Conservation (phyloP, 2,797 vertebrate genomes). For the Pantherophis vulpinus region DNA sequence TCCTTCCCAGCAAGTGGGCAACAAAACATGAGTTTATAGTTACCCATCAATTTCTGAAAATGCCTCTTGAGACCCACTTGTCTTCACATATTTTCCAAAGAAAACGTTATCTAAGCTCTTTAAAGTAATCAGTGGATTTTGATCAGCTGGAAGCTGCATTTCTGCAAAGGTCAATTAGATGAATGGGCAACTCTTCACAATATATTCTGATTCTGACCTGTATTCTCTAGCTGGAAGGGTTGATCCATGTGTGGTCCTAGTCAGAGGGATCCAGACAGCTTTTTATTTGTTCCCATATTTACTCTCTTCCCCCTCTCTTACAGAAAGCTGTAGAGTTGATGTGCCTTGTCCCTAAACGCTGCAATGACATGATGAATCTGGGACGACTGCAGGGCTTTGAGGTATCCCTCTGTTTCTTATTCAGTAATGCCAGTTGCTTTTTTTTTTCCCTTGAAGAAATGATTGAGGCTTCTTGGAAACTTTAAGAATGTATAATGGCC, state of each 20-base stretch:
- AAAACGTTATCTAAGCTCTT: background rate
- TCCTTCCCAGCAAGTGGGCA: background rate
- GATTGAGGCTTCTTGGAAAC: background rate
- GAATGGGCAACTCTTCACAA: background rate
- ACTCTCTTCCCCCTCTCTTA: conserved; percentile 35
- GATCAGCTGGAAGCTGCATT: background rate
- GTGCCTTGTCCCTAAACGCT: conserved; percentile 98
- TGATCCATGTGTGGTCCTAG: background rate
- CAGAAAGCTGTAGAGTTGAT: conserved; percentile 97
- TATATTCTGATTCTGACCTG: background rate
- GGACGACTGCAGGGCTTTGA: conserved; percentile 96
- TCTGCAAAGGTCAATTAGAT: background rate
- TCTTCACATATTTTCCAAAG: background rate
- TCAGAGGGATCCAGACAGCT: background rate
- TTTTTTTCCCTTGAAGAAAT: background rate
- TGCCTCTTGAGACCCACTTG: background rate
- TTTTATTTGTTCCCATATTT: conserved; percentile 18
- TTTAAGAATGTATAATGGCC: background rate
- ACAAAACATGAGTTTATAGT: background rate
- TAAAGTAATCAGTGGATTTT: background rate
- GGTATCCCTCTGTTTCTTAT: conserved; percentile 69
- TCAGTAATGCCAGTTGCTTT: background rate
- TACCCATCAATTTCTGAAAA: background rate
- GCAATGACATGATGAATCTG: conserved; percentile 99
- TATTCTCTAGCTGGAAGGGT: background rate